Percentiles rank a stretch among this genome's conserved stretches.
Evolutionary conservation across 2,888 invertebrate genomes (phyloP).

Genomic region (Aradus depressus): DNA sequence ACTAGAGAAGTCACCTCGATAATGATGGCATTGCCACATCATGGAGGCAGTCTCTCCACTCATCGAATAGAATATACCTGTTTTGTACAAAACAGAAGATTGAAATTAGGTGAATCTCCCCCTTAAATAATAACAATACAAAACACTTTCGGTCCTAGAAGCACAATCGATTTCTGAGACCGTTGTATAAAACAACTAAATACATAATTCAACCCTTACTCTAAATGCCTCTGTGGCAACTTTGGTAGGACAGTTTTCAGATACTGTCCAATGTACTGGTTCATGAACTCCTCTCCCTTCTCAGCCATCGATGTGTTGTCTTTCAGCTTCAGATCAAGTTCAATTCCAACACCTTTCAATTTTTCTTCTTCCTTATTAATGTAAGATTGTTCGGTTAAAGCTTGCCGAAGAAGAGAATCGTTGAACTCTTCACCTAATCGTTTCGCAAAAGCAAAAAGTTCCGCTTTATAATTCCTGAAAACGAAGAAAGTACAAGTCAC

Average conservation of each 20-base stretch:
- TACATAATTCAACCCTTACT: too few species aligned
- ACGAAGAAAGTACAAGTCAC: slow-evolving; percentile 17
- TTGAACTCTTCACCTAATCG: slow-evolving; percentile 76
- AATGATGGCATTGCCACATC: too few species aligned
- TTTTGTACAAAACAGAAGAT: too few species aligned
- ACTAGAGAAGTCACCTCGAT: too few species aligned
- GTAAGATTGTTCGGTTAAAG: slow-evolving; percentile 68
- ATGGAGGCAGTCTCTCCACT: too few species aligned
- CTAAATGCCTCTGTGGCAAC: slow-evolving; percentile 20
- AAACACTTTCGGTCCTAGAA: too few species aligned
- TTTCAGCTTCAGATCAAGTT: slow-evolving; percentile 44
- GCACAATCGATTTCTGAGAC: too few species aligned
- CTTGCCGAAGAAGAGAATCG: slow-evolving; percentile 53
- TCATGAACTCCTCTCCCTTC: slow-evolving; percentile 56
- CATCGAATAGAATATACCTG: too few species aligned
- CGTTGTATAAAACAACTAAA: too few species aligned
- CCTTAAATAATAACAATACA: too few species aligned
- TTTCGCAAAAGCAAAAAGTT: slow-evolving; percentile 72
- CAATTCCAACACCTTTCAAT: slow-evolving; percentile 58
- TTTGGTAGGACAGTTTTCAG: slow-evolving; percentile 50
- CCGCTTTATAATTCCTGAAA: slow-evolving; percentile 36
- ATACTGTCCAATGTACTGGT: slow-evolving; percentile 53
- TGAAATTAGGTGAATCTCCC: too few species aligned
- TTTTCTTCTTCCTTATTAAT: slow-evolving; percentile 56
- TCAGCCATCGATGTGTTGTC: slow-evolving; percentile 58